Percentiles rank a stretch among this genome's conserved stretches.
These are phyloP conservation scores for Manis javanica DNA, from an alignment of 2,797 vertebrate species.

Conservation along the genomic window DNA sequence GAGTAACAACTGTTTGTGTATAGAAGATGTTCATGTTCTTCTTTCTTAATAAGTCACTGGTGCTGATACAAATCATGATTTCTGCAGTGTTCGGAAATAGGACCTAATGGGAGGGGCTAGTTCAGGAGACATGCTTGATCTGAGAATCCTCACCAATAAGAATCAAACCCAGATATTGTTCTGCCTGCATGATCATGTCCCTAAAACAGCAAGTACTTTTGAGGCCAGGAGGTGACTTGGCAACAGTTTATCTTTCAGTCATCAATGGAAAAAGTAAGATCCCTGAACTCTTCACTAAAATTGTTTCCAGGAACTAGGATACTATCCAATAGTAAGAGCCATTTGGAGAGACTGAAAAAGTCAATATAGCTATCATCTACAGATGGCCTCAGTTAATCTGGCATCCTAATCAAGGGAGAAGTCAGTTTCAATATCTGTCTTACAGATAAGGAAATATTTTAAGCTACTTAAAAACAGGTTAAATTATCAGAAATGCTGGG, in stretches of 20 bases:
- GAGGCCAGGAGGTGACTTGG: background rate
- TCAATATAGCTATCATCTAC: background rate
- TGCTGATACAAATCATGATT: slow-evolving; percentile 20
- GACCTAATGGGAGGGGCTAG: background rate
- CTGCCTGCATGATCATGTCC: background rate
- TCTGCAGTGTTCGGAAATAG: background rate
- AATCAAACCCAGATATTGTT: background rate
- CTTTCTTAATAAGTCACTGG: slow-evolving; percentile 58
- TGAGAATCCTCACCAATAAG: background rate
- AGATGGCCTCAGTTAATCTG: background rate
- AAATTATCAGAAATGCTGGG: background rate
- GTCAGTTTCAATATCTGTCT: background rate
- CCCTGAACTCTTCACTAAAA: background rate
- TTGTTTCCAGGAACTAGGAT: background rate
- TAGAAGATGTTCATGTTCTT: slow-evolving; percentile 39
- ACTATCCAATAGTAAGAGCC: background rate
- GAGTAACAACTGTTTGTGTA: slow-evolving; percentile 43
- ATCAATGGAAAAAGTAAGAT: background rate
- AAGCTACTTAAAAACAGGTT: slow-evolving; percentile 14
- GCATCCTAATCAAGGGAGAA: background rate
- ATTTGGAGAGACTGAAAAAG: slow-evolving; percentile 48
- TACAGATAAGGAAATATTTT: background rate
- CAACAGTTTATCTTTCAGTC: slow-evolving; percentile 26
- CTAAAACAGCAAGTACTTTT: slow-evolving; percentile 16
- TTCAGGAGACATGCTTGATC: slow-evolving; percentile 16